A percentile compares a stretch with the other conserved stretches of the same genome.
Evolutionary conservation across 2,888 invertebrate species (phyloP).

Genomic region (Entomobrya multifasciata): DNA sequence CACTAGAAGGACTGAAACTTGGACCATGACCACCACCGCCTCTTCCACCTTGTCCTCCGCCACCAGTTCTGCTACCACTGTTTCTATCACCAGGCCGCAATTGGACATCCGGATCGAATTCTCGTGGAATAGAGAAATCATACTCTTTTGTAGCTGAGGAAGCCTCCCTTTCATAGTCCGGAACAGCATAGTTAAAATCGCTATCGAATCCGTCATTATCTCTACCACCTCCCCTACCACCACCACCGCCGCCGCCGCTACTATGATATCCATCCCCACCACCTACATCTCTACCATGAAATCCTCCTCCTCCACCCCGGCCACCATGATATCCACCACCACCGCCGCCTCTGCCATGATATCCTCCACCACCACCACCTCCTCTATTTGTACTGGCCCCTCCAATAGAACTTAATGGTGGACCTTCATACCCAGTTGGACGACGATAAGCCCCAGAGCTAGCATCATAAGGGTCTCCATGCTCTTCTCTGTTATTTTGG

Average conservation of each 20-base stretch:
- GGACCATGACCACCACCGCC: neutral
- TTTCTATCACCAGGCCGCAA: too few species aligned
- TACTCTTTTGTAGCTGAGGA: slow-evolving; percentile 62
- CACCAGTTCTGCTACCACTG: too few species aligned
- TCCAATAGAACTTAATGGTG: slow-evolving; percentile 48
- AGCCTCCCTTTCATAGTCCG: slow-evolving; percentile 74
- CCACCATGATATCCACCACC: slow-evolving; percentile 36
- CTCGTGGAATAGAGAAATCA: slow-evolving; percentile 78
- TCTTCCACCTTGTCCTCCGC: slow-evolving; percentile 12
- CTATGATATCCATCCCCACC: slow-evolving; percentile 47
- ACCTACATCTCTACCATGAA: slow-evolving; percentile 49
- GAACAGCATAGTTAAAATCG: slow-evolving; percentile 64
- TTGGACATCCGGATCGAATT: slow-evolving; percentile 78
- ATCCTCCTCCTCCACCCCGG: slow-evolving; percentile 35
- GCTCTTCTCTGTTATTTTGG: slow-evolving; percentile 41
- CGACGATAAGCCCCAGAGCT: slow-evolving; percentile 44
- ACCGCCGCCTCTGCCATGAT: slow-evolving; percentile 34
- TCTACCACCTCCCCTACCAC: slow-evolving; percentile 44
- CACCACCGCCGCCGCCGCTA: slow-evolving; percentile 38
- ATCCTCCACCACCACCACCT: slow-evolving; percentile 57
- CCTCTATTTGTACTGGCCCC: slow-evolving; percentile 28
- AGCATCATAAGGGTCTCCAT: slow-evolving; percentile 54
- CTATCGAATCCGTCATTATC: slow-evolving; percentile 50
- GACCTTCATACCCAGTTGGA: slow-evolving; percentile 65
- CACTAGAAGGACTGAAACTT: too few species aligned